Base-by-base conservation (phyloP, 2,797 vertebrate genomes). In the Oreochromis mossambicus region DNA sequence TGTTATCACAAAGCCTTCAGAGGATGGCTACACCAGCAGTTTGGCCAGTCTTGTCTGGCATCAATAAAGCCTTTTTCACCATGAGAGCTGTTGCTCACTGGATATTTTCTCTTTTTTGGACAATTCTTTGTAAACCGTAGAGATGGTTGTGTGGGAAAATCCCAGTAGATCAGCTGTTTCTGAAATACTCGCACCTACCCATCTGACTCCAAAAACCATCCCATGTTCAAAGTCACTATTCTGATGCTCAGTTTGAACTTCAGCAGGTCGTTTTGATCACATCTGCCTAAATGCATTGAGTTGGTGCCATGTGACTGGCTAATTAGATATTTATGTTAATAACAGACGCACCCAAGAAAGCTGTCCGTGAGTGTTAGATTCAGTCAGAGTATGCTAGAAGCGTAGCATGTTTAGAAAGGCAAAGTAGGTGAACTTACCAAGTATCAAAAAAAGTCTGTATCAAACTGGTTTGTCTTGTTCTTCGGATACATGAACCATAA, bases 381-480 rank as follows among this genome's bases (percentile, higher is more conserved):
- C 38, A 46, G 14, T 46, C 15, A 73, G 24, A 73, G 24, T 73
- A 32, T 29, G 21, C 43, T 48, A 12, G 10, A 48, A 50, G 43
- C 2, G 15, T 19, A 56, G 24, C 24, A 15, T 29, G 46, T 75
- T 75, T n/a, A 13, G 70, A 50, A 50, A n/a, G 4, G 11, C 29
- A 19, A 32, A 75, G 17, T 34, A 75, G 26, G 0, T 29, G 0
- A 75, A 11, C 4, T 29, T 29, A 75, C 58, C 24, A 26, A 26
- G 24, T 26, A 26, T 26, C 24, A 26, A 26, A 26, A 26, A 26
- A 26, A 26, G 24, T 26, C 24, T 26, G 24, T 63, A 63, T 63
- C 32, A 50, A 75, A 19, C 24, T 32, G 24, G 11, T 75, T 50
- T 75, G 26, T 19, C 3, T 29, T 50, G 43, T 50, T 50, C 26